Percentiles rank a stretch among this genome's conserved stretches.
These are phyloP conservation scores for Oncorhynchus keta DNA, from an alignment of 2,113 vertebrate species.

Conservation along the genomic window DNA sequence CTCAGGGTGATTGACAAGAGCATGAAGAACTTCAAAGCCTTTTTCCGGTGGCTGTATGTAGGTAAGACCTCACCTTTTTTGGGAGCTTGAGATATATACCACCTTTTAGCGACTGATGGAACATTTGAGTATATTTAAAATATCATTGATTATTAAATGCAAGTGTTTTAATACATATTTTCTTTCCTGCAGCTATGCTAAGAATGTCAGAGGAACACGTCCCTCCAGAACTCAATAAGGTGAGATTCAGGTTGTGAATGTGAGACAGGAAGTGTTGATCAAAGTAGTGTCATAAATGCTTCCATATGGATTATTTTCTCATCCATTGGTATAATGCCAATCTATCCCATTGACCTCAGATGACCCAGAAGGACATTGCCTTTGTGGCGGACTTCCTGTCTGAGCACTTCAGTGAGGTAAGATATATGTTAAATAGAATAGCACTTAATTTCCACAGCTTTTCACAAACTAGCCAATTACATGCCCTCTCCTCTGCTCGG, in stretches of 20 bases:
- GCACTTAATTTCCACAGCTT: not conserved
- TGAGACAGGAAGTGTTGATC: constrained; percentile 64
- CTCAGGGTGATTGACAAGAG: constrained; percentile 96
- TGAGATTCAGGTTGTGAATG: constrained; percentile 78
- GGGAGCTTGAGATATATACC: not conserved
- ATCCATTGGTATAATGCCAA: not conserved
- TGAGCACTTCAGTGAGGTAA: constrained; percentile 98
- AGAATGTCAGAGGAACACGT: constrained; percentile 98
- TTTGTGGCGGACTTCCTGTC: constrained; percentile 98
- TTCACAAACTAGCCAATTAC: not conserved
- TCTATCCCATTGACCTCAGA: constrained; percentile 67
- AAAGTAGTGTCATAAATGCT: constrained; percentile 82
- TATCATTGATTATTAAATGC: not conserved
- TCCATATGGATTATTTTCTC: not conserved
- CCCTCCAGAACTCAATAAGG: constrained; percentile 95
- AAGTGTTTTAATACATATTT: not conserved
- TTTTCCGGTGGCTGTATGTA: constrained; percentile 97
- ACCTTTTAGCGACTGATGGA: not conserved
- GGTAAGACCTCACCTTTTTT: constrained; percentile 76
- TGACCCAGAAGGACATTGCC: constrained; percentile 97
- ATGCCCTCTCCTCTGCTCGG: constrained; percentile 47
- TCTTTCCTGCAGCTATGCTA: constrained; percentile 82
- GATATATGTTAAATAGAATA: not conserved
- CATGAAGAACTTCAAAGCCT: constrained; percentile 99
- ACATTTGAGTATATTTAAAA: not conserved